Percentiles rank a stretch among this genome's conserved stretches.
Conservation (phyloP, 2,797 vertebrate genomes). For the Acanthurus lineatus region DNA sequence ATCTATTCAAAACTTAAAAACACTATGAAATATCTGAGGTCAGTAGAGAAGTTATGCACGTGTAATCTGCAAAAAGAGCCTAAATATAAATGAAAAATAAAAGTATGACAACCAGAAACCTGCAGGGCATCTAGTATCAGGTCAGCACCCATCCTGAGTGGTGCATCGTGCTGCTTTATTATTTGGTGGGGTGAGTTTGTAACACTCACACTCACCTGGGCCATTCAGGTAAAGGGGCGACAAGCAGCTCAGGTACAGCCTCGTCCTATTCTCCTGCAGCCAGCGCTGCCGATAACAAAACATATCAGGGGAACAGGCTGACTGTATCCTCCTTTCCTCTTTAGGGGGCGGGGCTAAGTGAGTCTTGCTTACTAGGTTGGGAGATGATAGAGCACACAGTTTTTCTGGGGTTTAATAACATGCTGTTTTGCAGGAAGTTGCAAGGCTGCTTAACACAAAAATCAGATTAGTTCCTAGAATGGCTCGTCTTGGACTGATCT, state of each 20-base stretch:
- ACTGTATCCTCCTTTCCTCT: constrained; percentile 76
- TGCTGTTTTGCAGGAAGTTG: constrained; percentile 27
- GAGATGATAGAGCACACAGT: constrained; percentile 71
- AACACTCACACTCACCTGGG: constrained; percentile 84
- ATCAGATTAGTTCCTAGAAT: not conserved
- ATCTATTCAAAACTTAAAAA: too few relatives aligned
- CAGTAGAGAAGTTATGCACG: not conserved
- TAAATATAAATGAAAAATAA: not conserved
- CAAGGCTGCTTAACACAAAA: not conserved
- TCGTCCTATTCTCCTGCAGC: constrained; percentile 86
- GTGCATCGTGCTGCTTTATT: constrained; percentile 35
- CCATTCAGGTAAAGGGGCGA: constrained; percentile 80
- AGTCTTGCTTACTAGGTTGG: constrained; percentile 71
- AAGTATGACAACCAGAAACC: not conserved
- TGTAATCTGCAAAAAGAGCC: not conserved
- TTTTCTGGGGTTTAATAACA: constrained; percentile 57
- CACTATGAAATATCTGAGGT: too few relatives aligned
- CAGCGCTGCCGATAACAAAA: constrained; percentile 85
- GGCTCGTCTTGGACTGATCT: not conserved
- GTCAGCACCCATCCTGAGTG: constrained; percentile 21
- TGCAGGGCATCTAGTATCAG: constrained; percentile 16
- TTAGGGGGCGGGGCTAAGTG: constrained; percentile 72
- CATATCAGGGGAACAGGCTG: constrained; percentile 80
- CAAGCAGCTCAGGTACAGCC: constrained; percentile 87
- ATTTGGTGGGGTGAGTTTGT: constrained; percentile 66